Evolutionary conservation across 2,797 vertebrate species (phyloP).

Genomic region (Argentina silus): DNA sequence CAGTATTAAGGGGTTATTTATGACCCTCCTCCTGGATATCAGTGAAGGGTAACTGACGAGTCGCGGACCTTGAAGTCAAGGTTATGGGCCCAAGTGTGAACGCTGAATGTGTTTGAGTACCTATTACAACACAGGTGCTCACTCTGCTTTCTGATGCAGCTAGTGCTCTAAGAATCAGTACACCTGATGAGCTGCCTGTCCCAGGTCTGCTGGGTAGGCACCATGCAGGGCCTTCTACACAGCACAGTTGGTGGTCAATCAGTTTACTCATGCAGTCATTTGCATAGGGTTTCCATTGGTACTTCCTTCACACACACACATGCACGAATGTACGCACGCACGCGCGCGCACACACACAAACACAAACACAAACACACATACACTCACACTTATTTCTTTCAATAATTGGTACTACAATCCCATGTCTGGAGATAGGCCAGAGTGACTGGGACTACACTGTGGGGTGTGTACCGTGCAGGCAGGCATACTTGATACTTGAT

Average conservation of each 20-base stretch:
- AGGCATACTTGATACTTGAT: background rate
- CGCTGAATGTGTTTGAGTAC: background rate
- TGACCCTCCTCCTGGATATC: background rate
- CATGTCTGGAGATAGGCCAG: background rate
- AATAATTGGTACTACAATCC: background rate
- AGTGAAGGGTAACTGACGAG: background rate
- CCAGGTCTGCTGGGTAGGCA: background rate
- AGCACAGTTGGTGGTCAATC: background rate
- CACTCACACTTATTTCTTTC: background rate
- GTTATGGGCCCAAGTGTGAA: background rate
- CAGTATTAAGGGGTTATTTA: background rate
- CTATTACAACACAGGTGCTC: background rate
- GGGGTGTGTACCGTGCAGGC: background rate
- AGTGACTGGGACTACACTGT: background rate
- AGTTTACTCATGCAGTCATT: background rate
- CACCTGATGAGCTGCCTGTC: background rate
- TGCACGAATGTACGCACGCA: background rate
- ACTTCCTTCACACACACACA: conserved; percentile 3
- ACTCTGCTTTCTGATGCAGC: background rate
- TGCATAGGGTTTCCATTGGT: background rate
- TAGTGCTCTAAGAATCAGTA: background rate
- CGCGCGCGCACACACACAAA: background rate
- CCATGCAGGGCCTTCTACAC: background rate
- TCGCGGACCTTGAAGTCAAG: background rate
- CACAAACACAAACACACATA: conserved; percentile 7